Evolutionary conservation across 2,113 vertebrate genomes (phyloP).

Genomic region (Gadus macrocephalus): DNA sequence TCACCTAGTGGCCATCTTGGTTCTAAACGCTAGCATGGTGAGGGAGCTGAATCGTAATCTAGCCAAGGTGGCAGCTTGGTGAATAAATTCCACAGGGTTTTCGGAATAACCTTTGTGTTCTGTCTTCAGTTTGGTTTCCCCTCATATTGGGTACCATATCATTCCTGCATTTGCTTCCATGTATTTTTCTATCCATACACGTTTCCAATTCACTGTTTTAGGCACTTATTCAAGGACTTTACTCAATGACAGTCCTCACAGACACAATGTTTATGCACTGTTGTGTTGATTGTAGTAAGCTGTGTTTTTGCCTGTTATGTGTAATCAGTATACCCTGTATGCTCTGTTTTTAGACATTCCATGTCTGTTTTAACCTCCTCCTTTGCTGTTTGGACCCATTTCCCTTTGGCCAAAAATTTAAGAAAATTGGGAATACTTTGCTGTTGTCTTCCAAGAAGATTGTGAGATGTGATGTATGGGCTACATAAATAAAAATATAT

Average conservation of each 20-base stretch:
- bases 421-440: conserved; percentile 57
- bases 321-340: conserved; percentile 36
- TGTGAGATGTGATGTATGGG: conserved; percentile 67
- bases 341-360: conserved; percentile 60
- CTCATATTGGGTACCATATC: conserved; percentile 1
- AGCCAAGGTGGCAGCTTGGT: no score
- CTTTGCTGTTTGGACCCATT: conserved; percentile 70
- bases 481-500: conserved; percentile 54
- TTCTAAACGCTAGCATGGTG: no score
- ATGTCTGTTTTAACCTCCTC: conserved; percentile 59
- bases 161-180: neutral
- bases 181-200: conserved; percentile 2
- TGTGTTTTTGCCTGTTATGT: conserved; percentile 45
- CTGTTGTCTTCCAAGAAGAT: conserved; percentile 79
- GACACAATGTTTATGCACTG: conserved; percentile 51
- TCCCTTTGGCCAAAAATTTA: conserved; percentile 60
- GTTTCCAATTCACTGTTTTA: neutral
- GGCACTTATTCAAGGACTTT: conserved; percentile 24
- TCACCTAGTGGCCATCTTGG: neutral
- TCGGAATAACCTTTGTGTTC: conserved; percentile 7
- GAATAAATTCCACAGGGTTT: no score
- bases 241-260: conserved; percentile 32
- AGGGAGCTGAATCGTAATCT: no score
- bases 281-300: conserved; percentile 54
- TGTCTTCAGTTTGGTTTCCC: conserved; percentile 8